These are phyloP conservation scores for Andrena minutula DNA, from an alignment of 2,888 invertebrate species.

Conservation along the genomic window DNA sequence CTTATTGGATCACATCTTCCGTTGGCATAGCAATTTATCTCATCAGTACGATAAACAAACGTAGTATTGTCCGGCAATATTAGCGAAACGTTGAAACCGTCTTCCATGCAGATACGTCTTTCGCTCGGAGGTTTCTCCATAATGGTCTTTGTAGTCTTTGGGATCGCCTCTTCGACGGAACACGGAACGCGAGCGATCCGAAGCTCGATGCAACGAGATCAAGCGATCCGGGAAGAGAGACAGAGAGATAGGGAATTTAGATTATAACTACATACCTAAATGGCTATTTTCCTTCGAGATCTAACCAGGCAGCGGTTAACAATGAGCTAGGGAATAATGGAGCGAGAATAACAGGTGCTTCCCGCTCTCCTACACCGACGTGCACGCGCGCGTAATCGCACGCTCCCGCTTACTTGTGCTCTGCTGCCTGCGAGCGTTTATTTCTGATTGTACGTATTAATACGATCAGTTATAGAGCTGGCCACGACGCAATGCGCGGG, in stretches of 20 bases:
- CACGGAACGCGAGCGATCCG: conserved; percentile 22
- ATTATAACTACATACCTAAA: conserved; percentile 59
- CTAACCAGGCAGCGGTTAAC: conserved; percentile 52
- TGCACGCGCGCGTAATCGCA: neutral
- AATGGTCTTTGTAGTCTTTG: conserved; percentile 31
- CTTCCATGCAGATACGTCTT: conserved; percentile 10
- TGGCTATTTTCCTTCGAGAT: conserved; percentile 66
- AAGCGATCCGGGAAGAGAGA: conserved; percentile 54
- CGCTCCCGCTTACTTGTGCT: neutral
- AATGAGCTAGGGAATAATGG: conserved; percentile 60
- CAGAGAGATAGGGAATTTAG: conserved; percentile 58
- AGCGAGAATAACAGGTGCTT: conserved; percentile 62
- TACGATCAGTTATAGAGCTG: neutral
- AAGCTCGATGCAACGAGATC: conserved; percentile 19
- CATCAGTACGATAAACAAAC: neutral
- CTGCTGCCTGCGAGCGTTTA: neutral
- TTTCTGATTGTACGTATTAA: conserved; percentile 11
- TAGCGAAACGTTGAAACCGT: conserved; percentile 16
- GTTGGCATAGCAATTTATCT: neutral
- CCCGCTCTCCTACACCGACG: neutral
- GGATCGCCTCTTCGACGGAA: conserved; percentile 34
- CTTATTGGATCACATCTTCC: neutral
- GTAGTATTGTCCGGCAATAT: neutral
- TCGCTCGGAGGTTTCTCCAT: conserved; percentile 8
- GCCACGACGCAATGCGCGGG: neutral